Percentiles rank a stretch among this genome's conserved stretches.
phyloP scores from a whole-genome alignment of 2,888 invertebrate genomes.

The Operophtera brumata region DNA sequence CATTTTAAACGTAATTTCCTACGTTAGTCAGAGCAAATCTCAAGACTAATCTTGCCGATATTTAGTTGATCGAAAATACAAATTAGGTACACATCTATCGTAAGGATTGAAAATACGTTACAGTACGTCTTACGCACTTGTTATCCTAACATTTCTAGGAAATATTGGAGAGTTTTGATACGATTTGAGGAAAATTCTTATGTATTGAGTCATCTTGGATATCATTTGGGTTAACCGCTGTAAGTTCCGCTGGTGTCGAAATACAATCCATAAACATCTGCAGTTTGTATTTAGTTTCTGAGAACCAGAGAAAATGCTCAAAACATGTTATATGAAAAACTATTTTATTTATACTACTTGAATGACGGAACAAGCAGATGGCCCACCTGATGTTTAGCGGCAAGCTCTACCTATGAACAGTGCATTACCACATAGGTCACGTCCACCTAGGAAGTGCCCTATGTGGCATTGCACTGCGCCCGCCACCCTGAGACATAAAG shows the following conservation, averaged over 20 bases:
- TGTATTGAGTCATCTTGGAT: conserved; percentile 25
- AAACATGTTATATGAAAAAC: conserved; percentile 20
- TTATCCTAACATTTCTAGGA: conserved; percentile 7
- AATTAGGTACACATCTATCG: neutral
- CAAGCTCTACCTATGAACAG: no score
- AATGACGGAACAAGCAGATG: no score
- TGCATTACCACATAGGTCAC: no score
- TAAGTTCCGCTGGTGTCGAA: conserved; percentile 18
- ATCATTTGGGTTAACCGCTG: conserved; percentile 19
- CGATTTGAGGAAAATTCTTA: conserved; percentile 16
- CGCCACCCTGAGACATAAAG: no score
- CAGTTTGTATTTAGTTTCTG: conserved; percentile 8
- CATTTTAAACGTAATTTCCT: no score
- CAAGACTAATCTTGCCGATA: no score
- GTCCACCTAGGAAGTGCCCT: no score
- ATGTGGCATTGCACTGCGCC: no score
- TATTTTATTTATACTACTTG: no score
- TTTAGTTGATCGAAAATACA: no score
- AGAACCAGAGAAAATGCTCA: conserved; percentile 12
- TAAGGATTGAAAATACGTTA: conserved; percentile 2
- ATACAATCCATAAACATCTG: conserved; percentile 22
- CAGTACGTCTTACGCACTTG: conserved; percentile 3
- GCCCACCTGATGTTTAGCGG: no score
- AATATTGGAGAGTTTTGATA: conserved; percentile 10
- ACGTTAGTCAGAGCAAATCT: no score